Percentiles rank a stretch among this genome's conserved stretches.
Evolutionary conservation across 2,797 vertebrate species (phyloP).

Genomic region (Brotula barbata): DNA sequence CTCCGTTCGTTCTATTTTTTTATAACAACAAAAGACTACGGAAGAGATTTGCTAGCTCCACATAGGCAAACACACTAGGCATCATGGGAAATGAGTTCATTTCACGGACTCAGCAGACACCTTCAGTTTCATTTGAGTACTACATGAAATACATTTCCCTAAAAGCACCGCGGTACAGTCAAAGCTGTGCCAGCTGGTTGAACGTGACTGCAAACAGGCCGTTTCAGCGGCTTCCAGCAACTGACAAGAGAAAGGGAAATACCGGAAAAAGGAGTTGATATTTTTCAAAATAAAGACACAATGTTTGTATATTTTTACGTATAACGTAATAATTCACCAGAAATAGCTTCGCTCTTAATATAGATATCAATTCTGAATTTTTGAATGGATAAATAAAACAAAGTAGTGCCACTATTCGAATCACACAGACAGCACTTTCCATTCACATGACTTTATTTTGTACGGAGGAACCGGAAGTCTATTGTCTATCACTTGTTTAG

Average conservation of each 20-base stretch:
- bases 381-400: too few relatives aligned
- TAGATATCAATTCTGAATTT: neutral
- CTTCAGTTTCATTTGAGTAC: fast-evolving
- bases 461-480: constrained; percentile 28
- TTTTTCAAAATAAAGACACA: constrained; percentile 49
- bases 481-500: neutral
- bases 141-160: constrained; percentile 57
- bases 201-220: constrained; percentile 30
- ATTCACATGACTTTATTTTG: constrained; percentile 26
- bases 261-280: constrained; percentile 1
- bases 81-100: constrained; percentile 61
- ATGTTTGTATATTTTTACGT: neutral
- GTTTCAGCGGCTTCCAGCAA: constrained; percentile 54
- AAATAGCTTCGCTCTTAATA: neutral
- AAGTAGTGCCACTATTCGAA: too few relatives aligned
- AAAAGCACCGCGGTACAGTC: neutral
- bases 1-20: constrained; percentile 18
- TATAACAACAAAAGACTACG: constrained; percentile 26
- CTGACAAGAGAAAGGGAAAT: constrained; percentile 13
- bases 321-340: neutral
- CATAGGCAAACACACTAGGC: constrained; percentile 64
- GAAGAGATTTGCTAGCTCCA: constrained; percentile 70
- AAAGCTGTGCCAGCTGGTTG: constrained; percentile 33
- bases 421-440: neutral
- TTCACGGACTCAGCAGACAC: fast-evolving